Percentiles rank a stretch among this genome's conserved stretches.
Conservation (phyloP, 2,113 vertebrate genomes). For the Bombycilla garrulus region DNA sequence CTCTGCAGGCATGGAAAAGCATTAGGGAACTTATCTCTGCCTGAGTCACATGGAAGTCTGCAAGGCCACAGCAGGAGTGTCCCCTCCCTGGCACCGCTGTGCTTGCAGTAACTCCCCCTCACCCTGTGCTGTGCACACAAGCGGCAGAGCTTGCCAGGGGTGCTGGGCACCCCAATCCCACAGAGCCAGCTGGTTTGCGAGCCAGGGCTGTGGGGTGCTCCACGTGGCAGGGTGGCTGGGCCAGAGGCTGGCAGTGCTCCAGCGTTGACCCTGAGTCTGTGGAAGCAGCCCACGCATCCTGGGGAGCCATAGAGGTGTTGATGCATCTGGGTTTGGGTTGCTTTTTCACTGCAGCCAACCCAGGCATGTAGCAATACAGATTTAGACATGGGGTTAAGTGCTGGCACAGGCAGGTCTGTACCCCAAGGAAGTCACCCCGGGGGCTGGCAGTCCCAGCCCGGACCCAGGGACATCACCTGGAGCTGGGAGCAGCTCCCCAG, state of each 20-base stretch:
- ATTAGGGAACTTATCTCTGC: neutral
- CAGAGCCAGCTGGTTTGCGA: neutral
- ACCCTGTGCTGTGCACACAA: rapidly evolving
- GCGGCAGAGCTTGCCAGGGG: neutral
- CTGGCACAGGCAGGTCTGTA: neutral
- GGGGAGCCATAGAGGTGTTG: rapidly evolving
- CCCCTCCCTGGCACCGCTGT: neutral
- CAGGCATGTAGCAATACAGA: rapidly evolving
- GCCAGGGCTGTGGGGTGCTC: neutral
- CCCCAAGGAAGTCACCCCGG: neutral
- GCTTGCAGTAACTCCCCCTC: neutral
- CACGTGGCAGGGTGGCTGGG: neutral
- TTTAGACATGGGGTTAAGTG: neutral
- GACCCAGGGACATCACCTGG: neutral
- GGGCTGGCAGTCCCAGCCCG: neutral
- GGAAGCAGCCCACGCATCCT: neutral
- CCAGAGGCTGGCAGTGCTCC: neutral
- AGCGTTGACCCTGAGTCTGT: rapidly evolving
- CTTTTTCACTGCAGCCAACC: neutral
- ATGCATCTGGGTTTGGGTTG: neutral
- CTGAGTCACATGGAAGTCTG: neutral
- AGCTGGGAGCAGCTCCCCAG: neutral
- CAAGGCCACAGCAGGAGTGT: neutral
- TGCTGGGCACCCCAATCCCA: neutral
- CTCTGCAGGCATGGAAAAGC: neutral